Evolutionary conservation across 53 echinoderm and acorn worm species (phyloP).

Genomic region (Holothuria scabra): DNA sequence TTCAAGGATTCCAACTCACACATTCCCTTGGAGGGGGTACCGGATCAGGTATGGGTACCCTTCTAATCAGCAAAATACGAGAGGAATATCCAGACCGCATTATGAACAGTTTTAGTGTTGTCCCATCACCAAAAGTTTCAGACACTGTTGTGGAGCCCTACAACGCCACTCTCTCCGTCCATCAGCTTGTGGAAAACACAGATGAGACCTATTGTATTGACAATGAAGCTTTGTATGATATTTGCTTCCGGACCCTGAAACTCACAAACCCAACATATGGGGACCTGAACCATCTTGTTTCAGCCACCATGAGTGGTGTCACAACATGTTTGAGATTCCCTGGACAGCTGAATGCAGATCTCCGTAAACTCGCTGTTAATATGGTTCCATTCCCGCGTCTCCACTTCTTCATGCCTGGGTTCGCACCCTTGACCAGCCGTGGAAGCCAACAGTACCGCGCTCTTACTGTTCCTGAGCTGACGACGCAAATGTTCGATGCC

Average conservation of each 20-base stretch:
- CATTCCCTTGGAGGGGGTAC: slow-evolving; percentile 93
- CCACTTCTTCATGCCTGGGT: slow-evolving; percentile 85
- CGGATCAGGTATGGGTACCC: slow-evolving; percentile 92
- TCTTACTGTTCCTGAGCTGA: slow-evolving; percentile 75
- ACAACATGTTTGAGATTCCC: slow-evolving; percentile 89
- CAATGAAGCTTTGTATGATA: slow-evolving; percentile 68
- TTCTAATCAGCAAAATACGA: slow-evolving; percentile 84
- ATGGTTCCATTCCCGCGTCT: slow-evolving; percentile 87
- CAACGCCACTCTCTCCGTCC: slow-evolving; percentile 64
- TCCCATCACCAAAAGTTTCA: slow-evolving; percentile 89
- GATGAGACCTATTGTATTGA: slow-evolving; percentile 64
- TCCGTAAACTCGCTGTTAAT: slow-evolving; percentile 78
- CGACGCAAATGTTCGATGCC: slow-evolving; percentile 83
- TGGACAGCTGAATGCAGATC: slow-evolving; percentile 79
- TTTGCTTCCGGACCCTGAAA: slow-evolving; percentile 84
- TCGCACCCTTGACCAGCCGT: slow-evolving; percentile 76
- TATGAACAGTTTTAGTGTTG: slow-evolving; percentile 89
- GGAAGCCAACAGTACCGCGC: slow-evolving; percentile 83
- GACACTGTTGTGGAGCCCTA: slow-evolving; percentile 65
- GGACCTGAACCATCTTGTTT: slow-evolving; percentile 89
- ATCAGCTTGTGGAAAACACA: slow-evolving; percentile 64
- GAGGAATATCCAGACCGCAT: slow-evolving; percentile 91
- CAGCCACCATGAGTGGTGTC: slow-evolving; percentile 91
- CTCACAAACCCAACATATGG: slow-evolving; percentile 92
- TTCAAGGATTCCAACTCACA: slow-evolving; percentile 88